These are phyloP conservation scores for Macaria notata DNA, from an alignment of 2,888 invertebrate genomes.

Conservation along the genomic window DNA sequence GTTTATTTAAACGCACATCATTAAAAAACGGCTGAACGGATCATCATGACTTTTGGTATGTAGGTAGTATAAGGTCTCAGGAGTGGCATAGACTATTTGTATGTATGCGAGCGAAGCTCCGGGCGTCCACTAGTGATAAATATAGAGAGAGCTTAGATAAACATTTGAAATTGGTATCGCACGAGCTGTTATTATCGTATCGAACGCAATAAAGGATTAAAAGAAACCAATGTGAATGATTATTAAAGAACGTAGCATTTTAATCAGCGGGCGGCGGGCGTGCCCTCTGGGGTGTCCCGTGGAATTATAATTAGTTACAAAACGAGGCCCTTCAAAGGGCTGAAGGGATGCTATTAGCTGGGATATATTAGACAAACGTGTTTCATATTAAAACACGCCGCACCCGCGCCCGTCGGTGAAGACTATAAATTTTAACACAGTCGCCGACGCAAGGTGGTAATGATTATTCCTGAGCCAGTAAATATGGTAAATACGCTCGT, in stretches of 20 bases:
- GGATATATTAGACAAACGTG: constrained; percentile 56
- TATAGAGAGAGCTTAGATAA: too few relatives aligned
- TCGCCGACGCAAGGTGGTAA: constrained; percentile 20
- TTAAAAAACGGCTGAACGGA: too few relatives aligned
- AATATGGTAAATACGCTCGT: constrained; percentile 28
- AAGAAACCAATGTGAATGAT: neutral
- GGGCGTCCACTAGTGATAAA: too few relatives aligned
- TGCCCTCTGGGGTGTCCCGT: constrained; percentile 42
- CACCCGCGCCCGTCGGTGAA: constrained; percentile 16
- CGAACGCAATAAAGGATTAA: too few relatives aligned
- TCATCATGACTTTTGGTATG: too few relatives aligned
- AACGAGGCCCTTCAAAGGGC: constrained; percentile 43
- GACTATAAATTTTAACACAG: constrained; percentile 31
- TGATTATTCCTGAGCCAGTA: constrained; percentile 23
- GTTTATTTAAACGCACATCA: too few relatives aligned
- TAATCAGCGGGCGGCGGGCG: constrained; percentile 51
- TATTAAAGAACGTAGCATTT: constrained; percentile 32
- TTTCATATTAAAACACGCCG: constrained; percentile 37
- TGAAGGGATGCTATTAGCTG: constrained; percentile 51
- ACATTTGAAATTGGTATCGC: too few relatives aligned
- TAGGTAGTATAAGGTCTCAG: too few relatives aligned
- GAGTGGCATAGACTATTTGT: too few relatives aligned
- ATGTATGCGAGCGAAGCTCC: too few relatives aligned
- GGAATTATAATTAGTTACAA: constrained; percentile 59
- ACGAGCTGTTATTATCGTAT: too few relatives aligned